Base-by-base conservation (phyloP, 2,113 vertebrate genomes). In the Apus apus region DNA sequence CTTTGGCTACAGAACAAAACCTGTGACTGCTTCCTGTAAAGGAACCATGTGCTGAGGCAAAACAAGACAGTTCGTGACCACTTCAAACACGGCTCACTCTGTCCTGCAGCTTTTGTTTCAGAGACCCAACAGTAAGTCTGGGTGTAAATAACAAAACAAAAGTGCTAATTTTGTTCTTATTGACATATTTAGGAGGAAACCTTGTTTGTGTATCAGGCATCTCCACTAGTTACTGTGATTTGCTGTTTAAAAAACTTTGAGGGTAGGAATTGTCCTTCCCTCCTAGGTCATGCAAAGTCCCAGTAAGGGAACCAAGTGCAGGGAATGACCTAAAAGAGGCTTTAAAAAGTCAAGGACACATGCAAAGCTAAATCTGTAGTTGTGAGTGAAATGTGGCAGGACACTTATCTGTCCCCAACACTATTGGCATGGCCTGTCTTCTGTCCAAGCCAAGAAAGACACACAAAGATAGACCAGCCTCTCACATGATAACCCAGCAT, bases 21-120 rank as follows among this genome's bases (percentile, higher is more conserved):
- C 71, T 61, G 66, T 75, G 80, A 48, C 22, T 48, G 75, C 19
- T 96, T 97, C 95, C 92, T 96, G 81, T 89, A 66, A 94, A 87
- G 66, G 36, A 95, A 22, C 75, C 0, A 0, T 56, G 60, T 58
- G 60, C 72, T 86, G 75, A 93, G 67, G 38, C 64, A 96, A 94
- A 93, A 85, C 57, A 8, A 3, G 29, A 91, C 7, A 3, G 43
- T 34, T 34, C 0, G 2, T 64, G 74, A 85, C 90, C 64, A 71
- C 82, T 89, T 93, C 89, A 96, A 96, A 89, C 4, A 3, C 38
- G 8, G 10, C 0, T 0, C 0, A 0, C 46, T 80, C 50, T 1
- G n/a, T 87, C 60, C 67, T 83, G 72, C 60, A 76, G 72, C 34
- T 90, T 93, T 86, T 74, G 61, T 73, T 95, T 81, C 72, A 77